These are phyloP conservation scores for Notarius lentiginosus DNA, from an alignment of 2,113 vertebrate species.

Conservation along the genomic window DNA sequence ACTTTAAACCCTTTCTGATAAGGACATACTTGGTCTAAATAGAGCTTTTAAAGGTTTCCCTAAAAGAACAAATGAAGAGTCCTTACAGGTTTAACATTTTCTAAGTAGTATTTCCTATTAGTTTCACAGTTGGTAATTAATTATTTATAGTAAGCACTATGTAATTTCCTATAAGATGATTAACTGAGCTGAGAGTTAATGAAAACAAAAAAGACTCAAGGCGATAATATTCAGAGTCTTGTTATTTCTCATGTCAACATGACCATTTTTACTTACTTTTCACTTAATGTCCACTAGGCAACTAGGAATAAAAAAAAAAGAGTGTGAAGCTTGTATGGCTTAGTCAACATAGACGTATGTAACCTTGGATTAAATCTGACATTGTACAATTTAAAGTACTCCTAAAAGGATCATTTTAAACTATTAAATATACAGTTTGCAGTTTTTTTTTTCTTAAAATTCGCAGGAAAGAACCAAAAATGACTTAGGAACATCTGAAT, in stretches of 20 bases:
- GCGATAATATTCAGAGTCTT: background rate
- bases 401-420: background rate
- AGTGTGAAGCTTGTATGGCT: background rate
- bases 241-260: background rate
- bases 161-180: background rate
- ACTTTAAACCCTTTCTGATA: background rate
- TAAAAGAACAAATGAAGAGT: background rate
- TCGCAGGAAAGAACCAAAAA: background rate
- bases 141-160: constrained; percentile 1
- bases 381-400: background rate
- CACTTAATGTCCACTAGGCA: background rate
- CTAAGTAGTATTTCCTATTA: background rate
- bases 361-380: background rate
- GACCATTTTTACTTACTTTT: background rate
- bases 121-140: background rate
- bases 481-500: background rate
- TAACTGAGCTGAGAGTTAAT: background rate
- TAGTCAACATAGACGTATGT: background rate
- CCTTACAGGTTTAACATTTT: background rate
- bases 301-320: background rate
- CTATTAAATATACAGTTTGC: background rate
- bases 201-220: background rate
- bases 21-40: background rate
- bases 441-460: background rate
- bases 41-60: background rate